Base-by-base conservation (phyloP, 2,113 vertebrate genomes). In the Myrmecobius fasciatus region DNA sequence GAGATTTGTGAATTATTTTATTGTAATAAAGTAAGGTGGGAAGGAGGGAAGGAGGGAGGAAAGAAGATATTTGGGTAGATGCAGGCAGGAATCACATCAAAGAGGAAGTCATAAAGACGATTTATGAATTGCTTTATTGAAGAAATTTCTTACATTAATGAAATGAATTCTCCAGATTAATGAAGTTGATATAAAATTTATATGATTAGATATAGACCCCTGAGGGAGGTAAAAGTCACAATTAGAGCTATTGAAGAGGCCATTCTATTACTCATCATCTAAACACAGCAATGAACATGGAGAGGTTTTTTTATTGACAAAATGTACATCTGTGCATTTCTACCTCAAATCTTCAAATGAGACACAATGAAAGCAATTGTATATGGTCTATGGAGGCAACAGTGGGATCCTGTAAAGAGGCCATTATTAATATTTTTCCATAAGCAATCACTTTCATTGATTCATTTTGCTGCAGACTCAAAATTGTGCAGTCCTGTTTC, bases 401-500 rank as follows among this genome's bases (percentile, higher is more conserved):
- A 17, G 7, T 22, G n/a, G n/a, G 1, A 3, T 28, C 47, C 43
- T 9, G 31, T 8, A 88, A 52, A 90, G 53, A 48, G 54, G 48
- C 43, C 26, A 3, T 90, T 91, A 75, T 94, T 75, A 67, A 67
- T 67, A 67, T 94, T 6, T 95, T 56, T 92, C 89, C 92, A 95
- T 83, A n/a, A 95, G 89, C 8, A 8, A 8, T 3, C 12, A 83
- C 49, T 49, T 1, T 51, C 89, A 93, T 91, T 94, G 53, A 12
- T 2, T 53, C 95, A 0, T 94, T 93, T 92, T 60, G 4, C 95
- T 75, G 89, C 95, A 96, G 89, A 97, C 75, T 96, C 97, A 95
- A 97, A 97, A 96, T 91, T 26, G 28, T 25, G 1, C 96, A 52
- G 97, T 97, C 94, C 95, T 97, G 20, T 97, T 95, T 96, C 95